A percentile compares a stretch with the other conserved stretches of the same genome.
phyloP scores from a whole-genome alignment of 2,797 vertebrate genomes.

The Molossus alvarezi region DNA sequence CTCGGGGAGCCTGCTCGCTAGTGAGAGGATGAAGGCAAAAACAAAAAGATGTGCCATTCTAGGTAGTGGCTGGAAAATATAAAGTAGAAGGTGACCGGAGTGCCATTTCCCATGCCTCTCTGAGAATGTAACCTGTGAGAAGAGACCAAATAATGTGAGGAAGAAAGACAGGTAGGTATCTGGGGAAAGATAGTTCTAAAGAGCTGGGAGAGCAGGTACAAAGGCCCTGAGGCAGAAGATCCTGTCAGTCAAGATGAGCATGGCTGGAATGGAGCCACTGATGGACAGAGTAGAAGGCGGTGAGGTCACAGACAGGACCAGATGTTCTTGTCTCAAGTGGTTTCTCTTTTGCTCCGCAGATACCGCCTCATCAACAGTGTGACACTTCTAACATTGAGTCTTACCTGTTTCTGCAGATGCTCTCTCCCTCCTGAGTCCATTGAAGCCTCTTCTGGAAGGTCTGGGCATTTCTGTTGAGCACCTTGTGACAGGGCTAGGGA shows the following conservation, averaged over 20 bases:
- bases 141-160: neutral
- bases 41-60: neutral
- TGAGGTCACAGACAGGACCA: neutral
- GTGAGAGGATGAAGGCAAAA: neutral
- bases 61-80: neutral
- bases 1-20: neutral
- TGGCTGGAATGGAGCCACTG: neutral
- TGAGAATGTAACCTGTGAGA: neutral
- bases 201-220: neutral
- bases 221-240: neutral
- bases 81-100: neutral
- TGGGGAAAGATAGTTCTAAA: neutral
- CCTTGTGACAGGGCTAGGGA: constrained; percentile 72
- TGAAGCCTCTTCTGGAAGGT: constrained; percentile 74
- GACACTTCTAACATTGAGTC: neutral
- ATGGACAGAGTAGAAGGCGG: neutral
- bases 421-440: constrained; percentile 55
- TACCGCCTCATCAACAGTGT: neutral
- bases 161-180: neutral
- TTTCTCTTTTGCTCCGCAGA: constrained; percentile 62
- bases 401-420: constrained; percentile 49
- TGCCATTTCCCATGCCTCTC: neutral
- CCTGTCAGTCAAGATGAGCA: neutral
- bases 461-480: constrained; percentile 84
- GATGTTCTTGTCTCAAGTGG: neutral